Evolutionary conservation across 35 echinoderm and acorn worm species (phyloP).

Genomic region (Ophiothrix spiculata): DNA sequence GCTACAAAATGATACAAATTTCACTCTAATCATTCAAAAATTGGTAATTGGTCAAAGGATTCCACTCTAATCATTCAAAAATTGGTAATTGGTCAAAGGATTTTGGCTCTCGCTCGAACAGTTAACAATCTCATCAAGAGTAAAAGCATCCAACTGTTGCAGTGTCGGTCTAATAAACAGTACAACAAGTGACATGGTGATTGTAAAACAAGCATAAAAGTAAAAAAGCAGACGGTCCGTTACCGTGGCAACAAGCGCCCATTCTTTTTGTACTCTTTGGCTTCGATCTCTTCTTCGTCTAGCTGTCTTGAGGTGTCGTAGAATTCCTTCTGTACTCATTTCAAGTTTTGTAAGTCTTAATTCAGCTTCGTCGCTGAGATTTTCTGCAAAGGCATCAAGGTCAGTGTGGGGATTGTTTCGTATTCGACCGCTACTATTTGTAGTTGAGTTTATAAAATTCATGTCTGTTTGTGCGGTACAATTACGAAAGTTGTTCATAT

Average conservation of each 20-base stretch:
- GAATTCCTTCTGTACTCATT: conserved; percentile 59
- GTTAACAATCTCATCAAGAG: neutral
- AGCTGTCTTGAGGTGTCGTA: conserved; percentile 51
- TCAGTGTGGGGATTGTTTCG: conserved; percentile 40
- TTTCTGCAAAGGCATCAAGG: conserved; percentile 41
- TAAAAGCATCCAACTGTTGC: neutral
- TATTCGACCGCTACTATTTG: conserved; percentile 5
- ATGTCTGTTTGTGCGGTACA: neutral
- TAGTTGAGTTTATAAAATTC: conserved; percentile 18
- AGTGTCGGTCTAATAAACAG: conserved; percentile 49
- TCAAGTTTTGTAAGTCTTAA: conserved; percentile 69
- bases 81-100: too few relatives aligned
- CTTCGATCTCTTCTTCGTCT: conserved; percentile 30
- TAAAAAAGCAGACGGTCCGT: conserved; percentile 87
- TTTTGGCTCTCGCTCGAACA: neutral
- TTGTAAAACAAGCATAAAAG: conserved; percentile 84
- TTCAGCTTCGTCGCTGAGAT: conserved; percentile 48
- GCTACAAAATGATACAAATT: too few relatives aligned
- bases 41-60: too few relatives aligned
- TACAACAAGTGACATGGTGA: conserved; percentile 68
- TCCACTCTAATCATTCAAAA: too few relatives aligned
- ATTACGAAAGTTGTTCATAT: neutral
- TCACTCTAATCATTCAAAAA: too few relatives aligned
- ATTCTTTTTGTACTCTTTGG: conserved; percentile 66
- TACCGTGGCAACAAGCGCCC: conserved; percentile 86